Base-by-base conservation (phyloP, 1,140 invertebrate genomes). In the Diploscapter pachys region DNA sequence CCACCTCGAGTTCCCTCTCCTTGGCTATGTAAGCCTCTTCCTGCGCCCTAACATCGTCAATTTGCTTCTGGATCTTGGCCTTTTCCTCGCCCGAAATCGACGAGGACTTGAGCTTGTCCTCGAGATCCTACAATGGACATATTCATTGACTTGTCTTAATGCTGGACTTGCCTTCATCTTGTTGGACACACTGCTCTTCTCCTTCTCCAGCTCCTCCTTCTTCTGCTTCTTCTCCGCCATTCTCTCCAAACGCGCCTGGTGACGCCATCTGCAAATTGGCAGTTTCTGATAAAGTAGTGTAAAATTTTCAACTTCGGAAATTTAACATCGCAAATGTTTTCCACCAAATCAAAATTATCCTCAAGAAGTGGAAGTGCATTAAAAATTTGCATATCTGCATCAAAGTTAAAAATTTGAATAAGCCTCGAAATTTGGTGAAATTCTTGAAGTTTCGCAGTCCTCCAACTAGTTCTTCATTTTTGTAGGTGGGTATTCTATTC, bases 171-270 rank as follows among this genome's bases (percentile, higher is more conserved):
- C 78, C 90, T 89, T 13, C 59, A 80, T 75, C 31, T 78, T 74
- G 61, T 57, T 54, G 49, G n/a, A 64, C 4, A 65, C 54, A 4
- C 31, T 56, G 3, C 55, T 49, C 51, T 81, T 82, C 68, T 80
- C 68, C 54, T 82, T 81, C 57, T 86, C 82, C 3, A 87, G 50
- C 62, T 82, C 77, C 71, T 93, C 90, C 78, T 90, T 90, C 82
- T 94, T 92, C 63, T 88, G 88, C 80, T 92, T 90, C 66, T 89
- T 87, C 86, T 98, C 92, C 85, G 94, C 93, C 94, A 97, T 98
- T 80, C 95, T 90, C 85, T 99, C 93, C 1, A 99, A 63, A 75
- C 96, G 89, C 9, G 96, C 96, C 88, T 98, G 92, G 89, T 99
- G 96, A 78, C 96, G 89, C 96, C 96, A 99, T 87, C 94, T 89